Conservation (phyloP, 2,113 vertebrate genomes). For the Chionodraco myersi region DNA sequence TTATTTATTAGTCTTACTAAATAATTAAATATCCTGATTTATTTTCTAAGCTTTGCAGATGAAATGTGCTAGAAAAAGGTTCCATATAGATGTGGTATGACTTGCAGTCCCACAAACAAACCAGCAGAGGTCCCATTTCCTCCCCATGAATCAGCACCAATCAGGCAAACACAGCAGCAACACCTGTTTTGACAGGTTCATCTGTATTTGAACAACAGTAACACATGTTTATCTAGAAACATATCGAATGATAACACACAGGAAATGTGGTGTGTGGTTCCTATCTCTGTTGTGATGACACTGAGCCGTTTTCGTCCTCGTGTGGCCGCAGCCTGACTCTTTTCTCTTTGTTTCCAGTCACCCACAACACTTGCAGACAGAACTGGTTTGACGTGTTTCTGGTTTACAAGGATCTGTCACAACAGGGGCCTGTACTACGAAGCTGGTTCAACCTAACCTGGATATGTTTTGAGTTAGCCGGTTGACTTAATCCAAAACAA, state of each 20-base stretch:
- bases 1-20: too few relatives aligned
- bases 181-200: not conserved
- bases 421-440: not conserved
- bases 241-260: not conserved
- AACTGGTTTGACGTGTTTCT: conserved; percentile 63
- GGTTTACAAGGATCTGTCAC: not conserved
- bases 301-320: too few relatives aligned
- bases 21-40: too few relatives aligned
- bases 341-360: not conserved
- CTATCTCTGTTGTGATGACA: too few relatives aligned
- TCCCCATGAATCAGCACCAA: too few relatives aligned
- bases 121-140: conserved; percentile 54
- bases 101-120: not conserved
- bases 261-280: not conserved
- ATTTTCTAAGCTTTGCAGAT: too few relatives aligned
- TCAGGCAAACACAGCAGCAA: not conserved
- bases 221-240: not conserved
- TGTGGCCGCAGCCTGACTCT: too few relatives aligned
- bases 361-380: not conserved
- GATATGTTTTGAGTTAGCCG: too few relatives aligned
- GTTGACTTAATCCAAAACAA: too few relatives aligned
- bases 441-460: too few relatives aligned
- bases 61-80: too few relatives aligned
- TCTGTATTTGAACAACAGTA: accelerated
- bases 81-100: not conserved